Conservation (phyloP, 1,140 invertebrate genomes). For the Anastrepha ludens region DNA sequence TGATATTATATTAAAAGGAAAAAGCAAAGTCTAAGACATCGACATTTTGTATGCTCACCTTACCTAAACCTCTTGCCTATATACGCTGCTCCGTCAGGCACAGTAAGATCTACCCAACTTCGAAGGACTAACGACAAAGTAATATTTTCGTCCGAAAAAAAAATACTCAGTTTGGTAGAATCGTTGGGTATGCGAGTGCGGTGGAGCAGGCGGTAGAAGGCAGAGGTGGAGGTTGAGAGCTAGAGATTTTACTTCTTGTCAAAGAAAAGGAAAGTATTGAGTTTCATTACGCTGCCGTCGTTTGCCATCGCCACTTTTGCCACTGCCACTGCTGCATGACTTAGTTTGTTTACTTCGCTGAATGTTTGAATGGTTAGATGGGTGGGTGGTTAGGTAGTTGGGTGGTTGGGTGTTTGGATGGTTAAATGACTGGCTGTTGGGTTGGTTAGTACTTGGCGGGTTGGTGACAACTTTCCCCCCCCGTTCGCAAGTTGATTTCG, state of each 20-base stretch:
- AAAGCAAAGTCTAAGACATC: slow-evolving; percentile 24
- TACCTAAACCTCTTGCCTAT: not conserved
- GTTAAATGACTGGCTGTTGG: slow-evolving; percentile 1
- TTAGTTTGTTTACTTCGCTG: slow-evolving; percentile 22
- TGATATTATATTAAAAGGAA: not conserved
- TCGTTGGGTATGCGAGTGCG: not conserved
- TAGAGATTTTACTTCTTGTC: slow-evolving; percentile 34
- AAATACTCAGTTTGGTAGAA: not conserved
- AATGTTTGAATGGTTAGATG: not conserved
- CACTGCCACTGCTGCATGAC: not conserved
- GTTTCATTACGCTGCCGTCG: slow-evolving; percentile 31
- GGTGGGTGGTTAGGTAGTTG: not conserved
- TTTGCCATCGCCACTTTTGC: not conserved
- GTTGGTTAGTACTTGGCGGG: not conserved
- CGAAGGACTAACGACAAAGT: slow-evolving; percentile 48
- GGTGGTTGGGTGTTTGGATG: not conserved
- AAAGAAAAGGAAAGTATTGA: slow-evolving; percentile 53
- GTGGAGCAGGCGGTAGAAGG: too few species aligned
- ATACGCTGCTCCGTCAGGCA: not conserved
- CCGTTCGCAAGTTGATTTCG: slow-evolving; percentile 25
- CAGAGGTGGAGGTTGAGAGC: not conserved
- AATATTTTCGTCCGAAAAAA: slow-evolving; percentile 47
- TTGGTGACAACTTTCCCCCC: slow-evolving; percentile 1
- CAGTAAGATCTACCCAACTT: not conserved
- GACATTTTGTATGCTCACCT: slow-evolving; percentile 19